Evolutionary conservation across 2,113 vertebrate species (phyloP), one percentile per base, ranked within the genome.

Genomic region (Paraplagusia blochii): DNA sequence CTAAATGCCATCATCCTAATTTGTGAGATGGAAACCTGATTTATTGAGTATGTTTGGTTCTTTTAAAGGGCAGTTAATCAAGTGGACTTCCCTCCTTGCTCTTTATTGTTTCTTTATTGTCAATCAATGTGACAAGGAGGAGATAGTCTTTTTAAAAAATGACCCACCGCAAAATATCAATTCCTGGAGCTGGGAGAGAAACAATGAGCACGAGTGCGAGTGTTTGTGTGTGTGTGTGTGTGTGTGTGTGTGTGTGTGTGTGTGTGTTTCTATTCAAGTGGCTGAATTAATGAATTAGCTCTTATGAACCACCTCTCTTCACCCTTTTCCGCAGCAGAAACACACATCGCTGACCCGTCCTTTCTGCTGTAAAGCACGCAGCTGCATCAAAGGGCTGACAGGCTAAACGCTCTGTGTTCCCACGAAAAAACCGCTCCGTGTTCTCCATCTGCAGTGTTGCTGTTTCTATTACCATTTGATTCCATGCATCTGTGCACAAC

Each of bases 41-140:
- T 80, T 81, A 77, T 78, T 63, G 65, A 51, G 10, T 15, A 16
- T 45, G 44, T 81, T 81, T 67, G 69, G 42, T 53, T 70, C 18
- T 72, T 77, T 44, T 72, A 55, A 72, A 57, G 33, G 58, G 70
- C 63, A 56, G 55, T 83, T 77, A 69, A 79, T 82, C 73, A 76
- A 63, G 44, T 44, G 4, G 38, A 5, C 36, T 57, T 71, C 64
- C 53, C 43, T 50, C 43, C 14, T 33, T 38, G 53, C 51, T 72
- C 46, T 76, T 80, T 78, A 77, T 81, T 84, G 62, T 75, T 70
- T 33, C 35, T 66, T 82, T 81, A 81, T 74, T 79, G 73, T 72
- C 77, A 73, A 80, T 85, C 71, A 73, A 71, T 74, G 58, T 79
- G 79, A 79, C 66, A 72, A 52, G 65, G 16, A 68, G 53, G 69